phyloP scores from a whole-genome alignment of 2,888 invertebrate genomes.

The Oxycera nigricornis region DNA sequence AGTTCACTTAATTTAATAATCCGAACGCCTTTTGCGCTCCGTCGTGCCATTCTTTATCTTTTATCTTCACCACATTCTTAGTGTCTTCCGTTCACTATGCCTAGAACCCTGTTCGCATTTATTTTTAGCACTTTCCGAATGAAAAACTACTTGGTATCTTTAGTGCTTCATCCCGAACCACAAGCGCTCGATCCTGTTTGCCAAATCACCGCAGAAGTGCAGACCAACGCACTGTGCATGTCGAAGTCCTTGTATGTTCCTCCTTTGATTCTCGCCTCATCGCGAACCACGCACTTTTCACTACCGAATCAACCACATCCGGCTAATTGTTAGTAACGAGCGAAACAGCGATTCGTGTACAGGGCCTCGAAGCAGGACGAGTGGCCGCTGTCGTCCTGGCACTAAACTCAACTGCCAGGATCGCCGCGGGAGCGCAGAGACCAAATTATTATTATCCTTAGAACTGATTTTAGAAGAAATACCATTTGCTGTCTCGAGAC shows the following conservation, averaged over 20 bases:
- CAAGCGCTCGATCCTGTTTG: neutral
- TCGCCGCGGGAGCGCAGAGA: neutral
- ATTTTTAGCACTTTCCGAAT: conserved; percentile 21
- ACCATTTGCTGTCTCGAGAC: conserved; percentile 62
- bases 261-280: conserved; percentile 10
- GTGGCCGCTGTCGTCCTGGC: too few relatives aligned
- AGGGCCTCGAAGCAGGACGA: neutral
- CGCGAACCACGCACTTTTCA: conserved; percentile 35
- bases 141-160: conserved; percentile 3
- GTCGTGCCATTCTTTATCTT: conserved; percentile 34
- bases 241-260: neutral
- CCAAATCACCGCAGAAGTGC: neutral
- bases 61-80: conserved; percentile 32
- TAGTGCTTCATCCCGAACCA: neutral
- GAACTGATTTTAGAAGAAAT: conserved; percentile 46
- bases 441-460: conserved; percentile 22
- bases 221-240: conserved; percentile 21
- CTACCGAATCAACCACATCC: conserved; percentile 37
- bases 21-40: conserved; percentile 45
- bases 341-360: neutral
- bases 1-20: conserved; percentile 61
- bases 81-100: conserved; percentile 22
- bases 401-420: neutral
- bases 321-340: conserved; percentile 25
- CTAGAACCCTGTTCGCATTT: conserved; percentile 13